A percentile compares a stretch with the other conserved stretches of the same genome.
Evolutionary conservation across 2,113 vertebrate species (phyloP).

Genomic region (Hystrix brachyura): DNA sequence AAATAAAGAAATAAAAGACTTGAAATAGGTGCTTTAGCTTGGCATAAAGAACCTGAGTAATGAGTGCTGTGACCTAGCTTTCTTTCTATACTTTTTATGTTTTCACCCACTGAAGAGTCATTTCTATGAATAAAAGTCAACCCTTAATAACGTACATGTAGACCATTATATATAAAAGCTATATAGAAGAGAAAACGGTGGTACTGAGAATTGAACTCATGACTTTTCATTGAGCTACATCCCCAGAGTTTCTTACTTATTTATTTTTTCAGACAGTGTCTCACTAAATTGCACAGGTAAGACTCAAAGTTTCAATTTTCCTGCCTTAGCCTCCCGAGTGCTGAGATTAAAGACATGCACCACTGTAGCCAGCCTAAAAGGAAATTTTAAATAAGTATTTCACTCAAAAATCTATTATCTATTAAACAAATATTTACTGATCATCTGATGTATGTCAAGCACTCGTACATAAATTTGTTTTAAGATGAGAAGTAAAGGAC

Average conservation of each 20-base stretch:
- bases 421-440: conserved; percentile 50
- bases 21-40: background rate
- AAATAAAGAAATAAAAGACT: background rate
- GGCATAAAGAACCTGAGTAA: background rate
- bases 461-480: conserved; percentile 2
- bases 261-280: background rate
- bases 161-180: background rate
- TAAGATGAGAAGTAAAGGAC: background rate
- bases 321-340: background rate
- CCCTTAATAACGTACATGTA: conserved; percentile 4
- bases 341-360: background rate
- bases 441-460: background rate
- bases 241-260: background rate
- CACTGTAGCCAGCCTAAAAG: background rate
- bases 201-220: background rate
- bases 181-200: background rate
- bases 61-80: background rate
- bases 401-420: background rate
- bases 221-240: background rate
- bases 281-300: background rate
- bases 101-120: conserved; percentile 17
- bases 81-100: background rate
- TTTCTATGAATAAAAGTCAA: conserved; percentile 50
- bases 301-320: background rate
- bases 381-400: background rate